Evolutionary conservation across 2,888 invertebrate species (phyloP).

Genomic region (Branchinecta sandiegonensis): DNA sequence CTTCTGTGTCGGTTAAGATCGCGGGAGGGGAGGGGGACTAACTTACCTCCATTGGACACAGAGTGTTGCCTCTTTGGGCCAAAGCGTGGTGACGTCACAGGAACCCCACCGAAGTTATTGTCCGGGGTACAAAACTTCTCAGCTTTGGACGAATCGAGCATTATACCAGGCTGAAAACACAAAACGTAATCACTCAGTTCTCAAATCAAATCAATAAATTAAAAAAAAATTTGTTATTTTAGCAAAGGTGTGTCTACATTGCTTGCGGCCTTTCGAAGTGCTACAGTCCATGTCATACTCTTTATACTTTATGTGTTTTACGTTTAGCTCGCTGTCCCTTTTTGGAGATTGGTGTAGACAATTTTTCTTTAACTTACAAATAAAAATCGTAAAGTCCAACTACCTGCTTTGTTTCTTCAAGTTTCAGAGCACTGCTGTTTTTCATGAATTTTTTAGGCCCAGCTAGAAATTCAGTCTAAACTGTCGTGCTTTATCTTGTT

Average conservation of each 20-base stretch:
- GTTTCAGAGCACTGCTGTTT: too few species aligned
- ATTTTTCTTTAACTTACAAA: slow-evolving; percentile 25
- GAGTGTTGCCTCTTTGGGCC: slow-evolving; percentile 29
- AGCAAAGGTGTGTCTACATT: too few species aligned
- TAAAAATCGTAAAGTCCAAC: too few species aligned
- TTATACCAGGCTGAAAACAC: slow-evolving; percentile 37
- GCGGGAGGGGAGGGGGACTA: too few species aligned
- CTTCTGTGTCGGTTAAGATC: too few species aligned
- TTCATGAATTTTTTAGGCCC: too few species aligned
- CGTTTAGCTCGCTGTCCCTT: slow-evolving; percentile 19
- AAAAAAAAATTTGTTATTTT: neutral
- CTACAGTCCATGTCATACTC: neutral
- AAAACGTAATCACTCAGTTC: slow-evolving; percentile 28
- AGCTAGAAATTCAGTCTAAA: too few species aligned
- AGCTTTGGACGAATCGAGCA: slow-evolving; percentile 43
- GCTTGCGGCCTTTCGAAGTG: too few species aligned
- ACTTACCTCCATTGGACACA: too few species aligned
- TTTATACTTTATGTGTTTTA: neutral
- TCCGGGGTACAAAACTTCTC: slow-evolving; percentile 36
- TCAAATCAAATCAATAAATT: slow-evolving; percentile 13
- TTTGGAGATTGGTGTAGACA: slow-evolving; percentile 37
- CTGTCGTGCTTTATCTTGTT: too few species aligned
- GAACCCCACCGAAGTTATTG: slow-evolving; percentile 30
- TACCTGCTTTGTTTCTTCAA: too few species aligned
- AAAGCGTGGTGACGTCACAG: slow-evolving; percentile 38